These are phyloP conservation scores for Melanophora roralis DNA, from an alignment of 2,888 invertebrate genomes.

Conservation along the genomic window DNA sequence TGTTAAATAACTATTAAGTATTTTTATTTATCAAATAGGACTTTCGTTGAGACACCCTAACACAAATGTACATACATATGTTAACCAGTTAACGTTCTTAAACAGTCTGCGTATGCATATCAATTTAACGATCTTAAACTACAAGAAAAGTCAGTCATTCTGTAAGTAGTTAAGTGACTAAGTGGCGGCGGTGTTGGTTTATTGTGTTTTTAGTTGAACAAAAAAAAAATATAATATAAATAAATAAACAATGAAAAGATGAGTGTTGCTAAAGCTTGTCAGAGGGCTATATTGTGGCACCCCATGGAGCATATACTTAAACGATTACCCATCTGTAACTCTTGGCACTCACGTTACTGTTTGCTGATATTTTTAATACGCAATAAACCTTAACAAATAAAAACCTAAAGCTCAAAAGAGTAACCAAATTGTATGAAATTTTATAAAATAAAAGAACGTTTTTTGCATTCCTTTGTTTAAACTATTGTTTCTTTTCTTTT, in stretches of 20 bases:
- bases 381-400: conserved; percentile 48
- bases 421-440: conserved; percentile 35
- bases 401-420: conserved; percentile 7
- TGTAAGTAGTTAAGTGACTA: conserved; percentile 52
- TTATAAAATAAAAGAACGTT: conserved; percentile 46
- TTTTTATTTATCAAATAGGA: no score
- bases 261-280: conserved; percentile 60
- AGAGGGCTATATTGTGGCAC: conserved; percentile 64
- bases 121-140: conserved; percentile 61
- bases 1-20: no score
- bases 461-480: conserved; percentile 61
- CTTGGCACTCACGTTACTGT: conserved; percentile 58
- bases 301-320: conserved; percentile 67
- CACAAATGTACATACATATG: background rate
- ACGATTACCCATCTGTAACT: conserved; percentile 65
- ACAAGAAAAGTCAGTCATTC: conserved; percentile 53
- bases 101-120: conserved; percentile 60
- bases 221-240: background rate
- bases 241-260: conserved; percentile 37
- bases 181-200: conserved; percentile 59
- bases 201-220: conserved; percentile 31
- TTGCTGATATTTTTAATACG: conserved; percentile 61
- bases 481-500: conserved; percentile 47
- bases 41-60: no score
- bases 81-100: conserved; percentile 48